These are phyloP conservation scores for Habropoda laboriosa DNA, from an alignment of 1,140 invertebrate genomes.

Conservation along the genomic window DNA sequence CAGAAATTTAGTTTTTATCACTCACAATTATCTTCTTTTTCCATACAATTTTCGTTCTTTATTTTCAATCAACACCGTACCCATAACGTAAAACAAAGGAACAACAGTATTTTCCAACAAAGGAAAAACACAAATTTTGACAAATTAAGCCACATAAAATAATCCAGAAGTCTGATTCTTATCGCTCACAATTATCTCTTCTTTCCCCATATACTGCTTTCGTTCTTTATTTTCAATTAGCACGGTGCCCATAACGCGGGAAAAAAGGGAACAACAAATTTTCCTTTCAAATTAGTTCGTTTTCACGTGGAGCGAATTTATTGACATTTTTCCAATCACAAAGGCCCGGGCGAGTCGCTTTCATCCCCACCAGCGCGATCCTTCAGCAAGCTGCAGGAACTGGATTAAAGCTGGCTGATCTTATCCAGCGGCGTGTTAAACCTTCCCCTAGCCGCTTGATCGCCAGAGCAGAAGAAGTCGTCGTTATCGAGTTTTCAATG, in stretches of 20 bases:
- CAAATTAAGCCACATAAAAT: too few species aligned
- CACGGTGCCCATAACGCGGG: neutral
- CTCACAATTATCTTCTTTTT: neutral
- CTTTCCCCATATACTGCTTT: neutral
- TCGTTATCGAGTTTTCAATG: slow-evolving; percentile 54
- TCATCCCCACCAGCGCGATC: slow-evolving; percentile 2
- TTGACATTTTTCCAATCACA: slow-evolving; percentile 21
- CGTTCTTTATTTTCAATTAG: neutral
- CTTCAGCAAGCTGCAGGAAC: neutral
- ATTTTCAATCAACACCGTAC: neutral
- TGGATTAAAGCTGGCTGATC: slow-evolving; percentile 47
- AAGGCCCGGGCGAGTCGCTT: neutral
- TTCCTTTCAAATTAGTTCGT: slow-evolving; percentile 11
- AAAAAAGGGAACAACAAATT: neutral
- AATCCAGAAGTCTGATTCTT: too few species aligned
- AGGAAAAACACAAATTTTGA: too few species aligned
- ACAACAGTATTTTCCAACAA: slow-evolving; percentile 5
- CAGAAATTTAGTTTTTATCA: too few species aligned
- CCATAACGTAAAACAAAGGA: neutral
- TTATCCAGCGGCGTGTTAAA: slow-evolving; percentile 52
- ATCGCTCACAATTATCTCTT: too few species aligned
- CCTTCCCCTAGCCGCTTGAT: slow-evolving; percentile 54
- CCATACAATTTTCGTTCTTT: neutral
- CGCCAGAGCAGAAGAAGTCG: slow-evolving; percentile 51
- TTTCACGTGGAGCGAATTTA: slow-evolving; percentile 5